Base-by-base conservation (phyloP, 2,888 invertebrate species). In the Amphipyra berbera region DNA sequence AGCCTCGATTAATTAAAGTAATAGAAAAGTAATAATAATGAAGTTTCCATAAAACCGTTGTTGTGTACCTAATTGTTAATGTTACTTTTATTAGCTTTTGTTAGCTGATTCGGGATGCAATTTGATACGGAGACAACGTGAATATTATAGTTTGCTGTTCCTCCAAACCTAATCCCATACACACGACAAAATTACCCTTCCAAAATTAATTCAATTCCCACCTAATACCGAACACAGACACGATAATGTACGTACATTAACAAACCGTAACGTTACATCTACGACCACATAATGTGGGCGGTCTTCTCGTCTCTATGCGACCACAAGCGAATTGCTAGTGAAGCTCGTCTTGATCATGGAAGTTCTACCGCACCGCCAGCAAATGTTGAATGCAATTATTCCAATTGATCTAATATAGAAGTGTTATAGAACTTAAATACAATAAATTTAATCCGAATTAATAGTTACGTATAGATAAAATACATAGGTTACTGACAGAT, bases 251-350 rank as follows among this genome's bases (percentile, higher is more conserved):
- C 55, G 42, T 57, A 49, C 64, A 73, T 65, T 62, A 68, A 62
- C 67, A 58, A 64, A 60, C 66, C 49, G 41, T 21, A 60, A 58
- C 58, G 57, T 50, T 62, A 45, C 59, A 42, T 60, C 42, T 57
- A 41, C 52, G 40, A 72, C 76, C 79, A 70, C 79, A 60, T 63
- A 68, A 76, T 72, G 73, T 69, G 71, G 73, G 73, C 60, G 62
- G 69, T 67, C 68, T 68, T 63, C 67, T 59, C 56, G 42, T 66
- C 49, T 59, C 40, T 12, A n/a, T 46, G 44, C 59, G 53, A 72
- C 81, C 79, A 63, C 82, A 65, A 67, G 48, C 48, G 65, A 78
- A 72, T 74, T 74, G 62, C 56, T 49, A 54, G 58, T 59, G 54
- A 64, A 73, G 59, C 67, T 77, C 68, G 59, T 80, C 60, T 61